Conservation (phyloP, 2,113 vertebrate species). For the Pangasianodon hypophthalmus region DNA sequence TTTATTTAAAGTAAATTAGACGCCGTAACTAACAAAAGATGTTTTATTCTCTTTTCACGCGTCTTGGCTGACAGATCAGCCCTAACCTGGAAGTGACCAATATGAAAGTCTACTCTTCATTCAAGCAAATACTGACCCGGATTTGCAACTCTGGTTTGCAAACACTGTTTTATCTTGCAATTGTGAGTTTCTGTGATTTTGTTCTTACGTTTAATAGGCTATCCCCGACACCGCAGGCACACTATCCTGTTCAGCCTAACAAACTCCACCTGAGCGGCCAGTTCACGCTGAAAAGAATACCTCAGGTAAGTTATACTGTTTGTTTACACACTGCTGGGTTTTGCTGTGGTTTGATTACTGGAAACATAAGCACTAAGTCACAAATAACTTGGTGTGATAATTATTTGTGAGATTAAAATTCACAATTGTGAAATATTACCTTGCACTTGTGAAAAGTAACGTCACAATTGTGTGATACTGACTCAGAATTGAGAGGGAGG, state of each 20-base stretch:
- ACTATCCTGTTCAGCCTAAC: no score
- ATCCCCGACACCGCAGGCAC: not conserved
- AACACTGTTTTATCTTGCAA: not conserved
- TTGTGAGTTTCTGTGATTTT: not conserved
- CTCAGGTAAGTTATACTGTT: not conserved
- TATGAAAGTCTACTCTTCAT: not conserved
- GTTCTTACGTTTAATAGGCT: not conserved
- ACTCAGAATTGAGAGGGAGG: not conserved
- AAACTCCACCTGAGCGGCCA: not conserved
- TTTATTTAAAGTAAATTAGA: not conserved
- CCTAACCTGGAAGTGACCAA: not conserved
- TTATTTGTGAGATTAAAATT: not conserved
- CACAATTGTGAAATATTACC: not conserved
- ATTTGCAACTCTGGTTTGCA: not conserved
- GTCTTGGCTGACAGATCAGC: not conserved
- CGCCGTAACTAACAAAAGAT: not conserved
- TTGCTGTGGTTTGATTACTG: not conserved
- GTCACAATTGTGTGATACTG: not conserved
- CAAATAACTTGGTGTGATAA: not conserved
- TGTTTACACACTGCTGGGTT: not conserved
- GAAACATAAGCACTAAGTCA: not conserved
- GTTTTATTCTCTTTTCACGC: not conserved
- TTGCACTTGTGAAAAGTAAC: not conserved
- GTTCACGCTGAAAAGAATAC: not conserved
- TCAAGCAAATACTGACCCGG: not conserved